Evolutionary conservation across 2,888 invertebrate genomes (phyloP), one percentile per base, ranked within the genome.

Genomic region (Stenolophus ochropezus): DNA sequence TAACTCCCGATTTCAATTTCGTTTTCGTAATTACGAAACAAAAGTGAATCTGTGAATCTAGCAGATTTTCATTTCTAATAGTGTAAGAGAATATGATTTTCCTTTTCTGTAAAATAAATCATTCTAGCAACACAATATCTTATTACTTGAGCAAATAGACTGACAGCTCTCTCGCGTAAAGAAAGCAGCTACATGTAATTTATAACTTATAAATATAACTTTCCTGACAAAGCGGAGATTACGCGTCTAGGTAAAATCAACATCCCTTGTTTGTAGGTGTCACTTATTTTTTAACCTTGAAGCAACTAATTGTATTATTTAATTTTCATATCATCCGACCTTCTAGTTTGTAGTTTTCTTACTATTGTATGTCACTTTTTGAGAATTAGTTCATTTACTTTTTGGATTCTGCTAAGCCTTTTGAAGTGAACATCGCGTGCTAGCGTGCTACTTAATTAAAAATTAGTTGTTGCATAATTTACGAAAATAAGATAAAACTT

Each of bases 191-290:
- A 56, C 61, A 61, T n/a, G 25, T 61, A 61, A 61, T 61, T 61
- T 61, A 61, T 23, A 25, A n/a, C 25, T 61, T 61, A n/a, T 61
- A 61, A 61, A 61, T 61, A n/a, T n/a, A n/a, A 61, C 25, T 61
- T 61, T 58, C 8, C 23, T 61, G 25, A 14, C 61, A 14, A 25
- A 27, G 25, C n/a, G 25, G n/a, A 61, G 61, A 61, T 61, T 25
- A 61, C 61, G 61, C n/a, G n/a, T n/a, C n/a, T n/a, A n/a, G n/a
- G n/a, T 58, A n/a, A 61, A 25, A 61, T 61, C 61, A 61, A 61
- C 61, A 61, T 14, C 61, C 61, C 61, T 53, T 61, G 25, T 61
- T 61, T 61, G 25, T 25, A 2, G 8, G 25, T 42, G 33, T 42
- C 33, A 42, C 33, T 4, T 61, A 23, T 61, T 58, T 58, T 61